phyloP scores from a whole-genome alignment of 2,113 vertebrate species.

The Solea senegalensis region DNA sequence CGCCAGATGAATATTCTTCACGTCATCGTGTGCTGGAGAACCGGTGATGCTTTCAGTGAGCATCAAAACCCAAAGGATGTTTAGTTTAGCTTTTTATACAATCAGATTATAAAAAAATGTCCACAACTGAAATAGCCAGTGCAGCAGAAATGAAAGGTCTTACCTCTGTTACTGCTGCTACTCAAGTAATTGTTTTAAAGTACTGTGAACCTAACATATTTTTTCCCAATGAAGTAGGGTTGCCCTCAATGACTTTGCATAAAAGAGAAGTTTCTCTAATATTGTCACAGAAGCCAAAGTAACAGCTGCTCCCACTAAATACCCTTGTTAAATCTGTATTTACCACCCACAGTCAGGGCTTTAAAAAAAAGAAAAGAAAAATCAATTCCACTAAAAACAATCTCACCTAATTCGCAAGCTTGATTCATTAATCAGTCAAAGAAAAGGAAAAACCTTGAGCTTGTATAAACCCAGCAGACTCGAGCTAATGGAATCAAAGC shows the following conservation, averaged over 20 bases:
- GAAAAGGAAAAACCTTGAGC: neutral
- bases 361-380: slow-evolving; percentile 3
- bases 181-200: neutral
- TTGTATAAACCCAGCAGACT: neutral
- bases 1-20: too few species aligned
- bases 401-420: neutral
- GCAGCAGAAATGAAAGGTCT: neutral
- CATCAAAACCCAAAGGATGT: too few species aligned
- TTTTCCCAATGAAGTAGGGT: slow-evolving; percentile 1
- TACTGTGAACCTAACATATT: neutral
- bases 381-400: neutral
- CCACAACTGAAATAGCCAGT: neutral
- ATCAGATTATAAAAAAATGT: neutral
- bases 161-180: neutral
- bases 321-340: slow-evolving; percentile 5
- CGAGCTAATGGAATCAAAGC: neutral
- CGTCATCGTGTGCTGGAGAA: too few species aligned
- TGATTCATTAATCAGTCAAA: neutral
- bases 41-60: too few species aligned
- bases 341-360: slow-evolving; percentile 12
- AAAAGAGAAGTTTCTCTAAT: slow-evolving; percentile 9
- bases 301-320: slow-evolving; percentile 22
- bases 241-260: neutral
- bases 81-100: too few species aligned
- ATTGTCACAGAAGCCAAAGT: neutral